phyloP scores from a whole-genome alignment of 2,113 vertebrate species.

The Sardina pilchardus region DNA sequence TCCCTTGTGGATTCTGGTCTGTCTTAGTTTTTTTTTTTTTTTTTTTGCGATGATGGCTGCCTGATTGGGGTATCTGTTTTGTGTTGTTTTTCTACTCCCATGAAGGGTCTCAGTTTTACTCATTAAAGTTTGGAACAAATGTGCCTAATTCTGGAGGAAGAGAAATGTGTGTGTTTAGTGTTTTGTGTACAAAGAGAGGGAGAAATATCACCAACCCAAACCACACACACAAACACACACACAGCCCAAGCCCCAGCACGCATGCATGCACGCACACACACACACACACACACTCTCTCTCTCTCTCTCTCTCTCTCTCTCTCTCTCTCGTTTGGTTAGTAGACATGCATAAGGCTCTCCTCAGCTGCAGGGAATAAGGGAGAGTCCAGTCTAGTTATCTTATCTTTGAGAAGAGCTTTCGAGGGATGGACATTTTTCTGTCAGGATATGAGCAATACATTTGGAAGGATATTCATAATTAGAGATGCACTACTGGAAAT shows the following conservation, averaged over 20 bases:
- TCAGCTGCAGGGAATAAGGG: neutral
- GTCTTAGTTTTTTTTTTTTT: neutral
- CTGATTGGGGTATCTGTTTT: neutral
- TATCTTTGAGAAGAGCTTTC: neutral
- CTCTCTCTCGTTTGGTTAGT: neutral
- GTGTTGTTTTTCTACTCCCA: neutral
- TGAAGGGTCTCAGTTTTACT: neutral
- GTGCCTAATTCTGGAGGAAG: neutral
- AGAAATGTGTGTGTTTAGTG: neutral
- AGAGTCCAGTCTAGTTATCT: neutral
- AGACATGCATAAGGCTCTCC: neutral
- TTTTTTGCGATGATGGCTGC: neutral
- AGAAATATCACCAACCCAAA: neutral
- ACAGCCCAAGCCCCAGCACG: neutral
- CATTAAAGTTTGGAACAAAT: neutral
- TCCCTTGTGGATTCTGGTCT: neutral
- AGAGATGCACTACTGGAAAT: neutral
- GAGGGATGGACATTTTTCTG: neutral
- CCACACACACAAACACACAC: neutral
- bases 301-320: too few relatives aligned
- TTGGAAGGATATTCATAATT: neutral
- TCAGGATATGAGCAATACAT: neutral
- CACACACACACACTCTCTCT: too few relatives aligned
- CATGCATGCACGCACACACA: neutral
- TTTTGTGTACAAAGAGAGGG: neutral